Evolutionary conservation across 2,888 invertebrate species (phyloP).

Genomic region (Drosophila parthenogenetica): DNA sequence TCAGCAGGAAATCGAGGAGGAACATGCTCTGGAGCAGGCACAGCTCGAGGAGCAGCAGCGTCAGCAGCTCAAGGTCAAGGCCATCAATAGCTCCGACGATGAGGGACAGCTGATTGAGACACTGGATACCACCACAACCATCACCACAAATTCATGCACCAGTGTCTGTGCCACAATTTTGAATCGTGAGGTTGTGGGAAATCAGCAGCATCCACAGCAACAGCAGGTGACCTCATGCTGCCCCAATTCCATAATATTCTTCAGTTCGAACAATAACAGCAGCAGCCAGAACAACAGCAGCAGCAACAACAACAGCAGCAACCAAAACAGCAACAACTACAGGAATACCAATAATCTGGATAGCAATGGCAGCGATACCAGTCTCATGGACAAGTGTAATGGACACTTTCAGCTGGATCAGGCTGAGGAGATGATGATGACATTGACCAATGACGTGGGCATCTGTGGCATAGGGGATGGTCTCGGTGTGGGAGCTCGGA

Average conservation of each 20-base stretch:
- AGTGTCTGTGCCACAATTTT: constrained; percentile 66
- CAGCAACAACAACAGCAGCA: constrained; percentile 12
- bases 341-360: neutral
- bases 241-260: constrained; percentile 50
- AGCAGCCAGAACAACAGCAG: constrained; percentile 5
- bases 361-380: constrained; percentile 16
- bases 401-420: constrained; percentile 40
- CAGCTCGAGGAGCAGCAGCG: constrained; percentile 17
- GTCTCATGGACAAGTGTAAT: constrained; percentile 24
- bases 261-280: constrained; percentile 31
- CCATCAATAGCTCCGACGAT: constrained; percentile 48
- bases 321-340: constrained; percentile 3
- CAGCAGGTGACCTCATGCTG: constrained; percentile 7
- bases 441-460: constrained; percentile 24
- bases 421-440: constrained; percentile 21
- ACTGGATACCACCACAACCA: constrained; percentile 68
- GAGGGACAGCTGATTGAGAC: constrained; percentile 69
- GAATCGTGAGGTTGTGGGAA: constrained; percentile 15
- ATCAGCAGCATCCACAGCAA: constrained; percentile 15
- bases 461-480: constrained; percentile 65
- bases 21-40: constrained; percentile 21
- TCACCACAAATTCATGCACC: constrained; percentile 56
- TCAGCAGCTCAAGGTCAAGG: constrained; percentile 10
- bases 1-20: constrained; percentile 22
- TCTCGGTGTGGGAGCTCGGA: constrained; percentile 24